Base-by-base conservation (phyloP, 2,888 invertebrate genomes). In the Apoderus coryli region DNA sequence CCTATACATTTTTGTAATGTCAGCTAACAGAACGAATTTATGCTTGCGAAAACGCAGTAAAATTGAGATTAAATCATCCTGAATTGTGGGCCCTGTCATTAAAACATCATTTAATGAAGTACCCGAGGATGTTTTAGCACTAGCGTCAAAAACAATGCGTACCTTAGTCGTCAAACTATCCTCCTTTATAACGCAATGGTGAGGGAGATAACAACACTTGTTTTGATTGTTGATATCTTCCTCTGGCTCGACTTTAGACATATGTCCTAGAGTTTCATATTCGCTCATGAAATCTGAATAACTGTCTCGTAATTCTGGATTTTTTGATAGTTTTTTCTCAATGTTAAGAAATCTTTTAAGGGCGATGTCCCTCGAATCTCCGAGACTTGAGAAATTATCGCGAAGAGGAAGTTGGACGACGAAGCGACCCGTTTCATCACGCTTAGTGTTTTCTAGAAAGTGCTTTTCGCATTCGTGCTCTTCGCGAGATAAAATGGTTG, bases 81-180 rank as follows among this genome's bases (percentile, higher is more conserved):
- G n/a, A n/a, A n/a, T n/a, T n/a, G n/a, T n/a, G n/a, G n/a, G n/a
- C n/a, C n/a, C n/a, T n/a, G n/a, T n/a, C n/a, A n/a, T n/a, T n/a
- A n/a, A n/a, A n/a, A n/a, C n/a, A n/a, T n/a, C n/a, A n/a, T n/a
- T n/a, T n/a, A n/a, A n/a, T n/a, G n/a, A n/a, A n/a, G n/a, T n/a
- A n/a, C n/a, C n/a, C n/a, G n/a, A n/a, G n/a, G n/a, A n/a, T n/a
- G n/a, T n/a, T n/a, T n/a, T n/a, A n/a, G n/a, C n/a, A n/a, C n/a
- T n/a, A n/a, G n/a, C n/a, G n/a, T n/a, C n/a, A n/a, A n/a, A n/a
- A n/a, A n/a, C n/a, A n/a, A n/a, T n/a, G n/a, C n/a, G n/a, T n/a
- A n/a, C n/a, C n/a, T n/a, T n/a, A n/a, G 16, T 28, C 7, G 28
- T 28, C 4, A 14, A 10, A 11, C 28, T 28, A 28, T 28, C 16